Evolutionary conservation across 2,888 invertebrate genomes (phyloP).

Genomic region (Cenopis cana): DNA sequence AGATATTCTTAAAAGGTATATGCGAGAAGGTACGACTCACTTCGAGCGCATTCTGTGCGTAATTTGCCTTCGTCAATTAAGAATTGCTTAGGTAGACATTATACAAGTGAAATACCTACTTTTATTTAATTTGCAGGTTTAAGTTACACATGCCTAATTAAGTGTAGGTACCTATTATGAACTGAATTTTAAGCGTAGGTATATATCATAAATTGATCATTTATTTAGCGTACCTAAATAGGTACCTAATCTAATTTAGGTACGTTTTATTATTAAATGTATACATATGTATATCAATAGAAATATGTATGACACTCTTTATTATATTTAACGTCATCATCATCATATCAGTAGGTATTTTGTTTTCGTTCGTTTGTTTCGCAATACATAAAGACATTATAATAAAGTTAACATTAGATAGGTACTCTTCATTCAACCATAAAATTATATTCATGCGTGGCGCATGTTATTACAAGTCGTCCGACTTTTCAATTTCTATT

Average conservation of each 20-base stretch:
- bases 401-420: not conserved
- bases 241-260: not conserved
- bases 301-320: not conserved
- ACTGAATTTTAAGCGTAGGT: not conserved
- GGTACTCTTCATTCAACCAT: not conserved
- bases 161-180: too few species aligned
- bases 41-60: not conserved
- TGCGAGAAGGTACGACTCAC: not conserved
- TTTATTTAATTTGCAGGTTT: slow-evolving; percentile 4
- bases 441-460: not conserved
- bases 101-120: not conserved
- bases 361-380: too few species aligned
- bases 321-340: too few species aligned
- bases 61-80: not conserved
- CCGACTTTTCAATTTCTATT: not conserved
- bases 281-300: not conserved
- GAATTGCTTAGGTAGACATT: not conserved
- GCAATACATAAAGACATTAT: too few species aligned
- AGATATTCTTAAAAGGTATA: not conserved
- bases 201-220: not conserved
- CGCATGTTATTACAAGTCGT: not conserved
- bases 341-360: too few species aligned
- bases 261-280: not conserved
- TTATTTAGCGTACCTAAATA: too few species aligned
- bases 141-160: not conserved